Evolutionary conservation across 37 sponge, comb jelly and placozoan species (phyloP), one percentile per base, ranked within the genome.

Genomic region (Beroe ovata): DNA sequence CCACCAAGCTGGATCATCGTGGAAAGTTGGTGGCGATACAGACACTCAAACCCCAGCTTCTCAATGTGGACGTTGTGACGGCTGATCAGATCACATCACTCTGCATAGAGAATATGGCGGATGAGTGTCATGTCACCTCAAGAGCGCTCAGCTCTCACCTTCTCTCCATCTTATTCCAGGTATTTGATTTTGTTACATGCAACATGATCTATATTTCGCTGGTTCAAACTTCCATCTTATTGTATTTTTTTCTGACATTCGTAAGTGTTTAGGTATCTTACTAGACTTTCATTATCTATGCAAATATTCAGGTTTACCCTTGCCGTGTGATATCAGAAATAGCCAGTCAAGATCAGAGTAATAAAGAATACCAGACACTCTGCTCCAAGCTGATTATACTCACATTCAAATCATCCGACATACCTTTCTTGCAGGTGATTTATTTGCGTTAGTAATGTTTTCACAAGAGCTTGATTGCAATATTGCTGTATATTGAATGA

Each of bases 1-100:
- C 33, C 26, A 35, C 26, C 28, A 77, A 77, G 33, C 11, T 47
- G 54, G 42, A 39, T 42, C 84, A 77, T 54, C 20, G 21, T 4
- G 38, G 33, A 25, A 77, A 77, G 54, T 23, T 77, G 22, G 84
- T 77, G 8, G 36, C 33, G 41, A 77, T 77, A 40, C 84, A 77
- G 84, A 77, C 84, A 0, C 54, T 77, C 4, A 77, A 42, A 20
- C 84, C 84, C n/a, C 84, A 77, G 16, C 47, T 77, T 23, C 30
- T 33, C 16, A 30, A 30, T 25, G 69, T 66, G 33, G 69, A 66
- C 16, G 69, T 30, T 2, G 36, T 66, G 32, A 30, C 32, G 25
- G 69, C 16, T 2, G 32, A 66, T 8, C 25, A 66, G 69, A 66
- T 66, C 69, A 66, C 30, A 66, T 66, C 69, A 6, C 35, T 66